These are phyloP conservation scores for Uromys caudimaculatus DNA, from an alignment of 2,797 vertebrate genomes.

Conservation along the genomic window DNA sequence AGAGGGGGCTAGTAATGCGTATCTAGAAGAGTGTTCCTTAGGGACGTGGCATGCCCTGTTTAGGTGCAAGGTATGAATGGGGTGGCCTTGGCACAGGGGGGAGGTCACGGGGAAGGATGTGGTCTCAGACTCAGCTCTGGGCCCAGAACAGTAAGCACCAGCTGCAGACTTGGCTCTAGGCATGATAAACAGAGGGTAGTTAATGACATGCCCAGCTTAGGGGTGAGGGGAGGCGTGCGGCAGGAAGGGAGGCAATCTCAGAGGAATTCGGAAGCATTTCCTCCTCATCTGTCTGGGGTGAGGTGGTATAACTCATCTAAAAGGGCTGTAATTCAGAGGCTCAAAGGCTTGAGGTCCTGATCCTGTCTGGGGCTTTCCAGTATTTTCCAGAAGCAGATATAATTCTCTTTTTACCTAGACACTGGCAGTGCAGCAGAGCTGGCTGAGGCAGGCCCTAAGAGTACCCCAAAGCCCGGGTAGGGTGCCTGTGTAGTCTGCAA, in stretches of 20 bases:
- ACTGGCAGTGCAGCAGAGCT: neutral
- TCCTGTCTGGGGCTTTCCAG: slow-evolving; percentile 35
- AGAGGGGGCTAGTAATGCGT: neutral
- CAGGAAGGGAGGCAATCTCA: slow-evolving; percentile 3
- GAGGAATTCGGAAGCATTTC: slow-evolving; percentile 64
- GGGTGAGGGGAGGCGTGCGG: neutral
- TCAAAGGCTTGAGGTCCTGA: neutral
- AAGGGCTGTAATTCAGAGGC: slow-evolving; percentile 33
- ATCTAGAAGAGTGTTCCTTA: neutral
- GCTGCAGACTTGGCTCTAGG: slow-evolving; percentile 25
- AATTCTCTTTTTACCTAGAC: neutral
- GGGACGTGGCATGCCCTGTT: neutral
- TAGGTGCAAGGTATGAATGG: neutral
- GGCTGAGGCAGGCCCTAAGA: neutral
- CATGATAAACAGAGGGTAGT: slow-evolving; percentile 18
- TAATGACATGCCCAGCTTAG: slow-evolving; percentile 58
- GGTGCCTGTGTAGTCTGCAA: neutral
- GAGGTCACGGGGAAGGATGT: slow-evolving; percentile 23
- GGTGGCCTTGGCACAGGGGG: neutral
- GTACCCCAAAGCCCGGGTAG: neutral
- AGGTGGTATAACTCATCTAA: neutral
- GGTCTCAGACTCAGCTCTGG: neutral
- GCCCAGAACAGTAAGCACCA: slow-evolving; percentile 44
- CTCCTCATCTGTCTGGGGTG: slow-evolving; percentile 15
- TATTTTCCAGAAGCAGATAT: slow-evolving; percentile 6